These are phyloP conservation scores for Caenorhabditis macrosperma DNA, from an alignment of 2,888 invertebrate genomes.

Conservation along the genomic window DNA sequence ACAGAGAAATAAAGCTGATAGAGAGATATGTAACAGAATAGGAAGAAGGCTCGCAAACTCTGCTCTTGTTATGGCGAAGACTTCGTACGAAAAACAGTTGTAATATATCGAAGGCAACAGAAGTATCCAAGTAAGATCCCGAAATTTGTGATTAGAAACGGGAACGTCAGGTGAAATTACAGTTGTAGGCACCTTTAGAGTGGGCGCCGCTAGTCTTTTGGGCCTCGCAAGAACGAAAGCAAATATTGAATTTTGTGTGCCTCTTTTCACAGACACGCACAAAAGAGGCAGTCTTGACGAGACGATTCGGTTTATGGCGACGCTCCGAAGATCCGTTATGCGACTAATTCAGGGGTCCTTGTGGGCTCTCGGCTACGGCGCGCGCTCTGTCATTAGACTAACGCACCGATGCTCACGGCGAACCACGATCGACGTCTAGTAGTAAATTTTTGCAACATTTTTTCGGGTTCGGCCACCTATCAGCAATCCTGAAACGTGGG, in stretches of 20 bases:
- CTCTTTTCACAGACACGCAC: slow-evolving; percentile 38
- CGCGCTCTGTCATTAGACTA: background rate
- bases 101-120: too few relatives aligned
- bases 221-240: slow-evolving; percentile 26
- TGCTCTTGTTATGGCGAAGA: too few relatives aligned
- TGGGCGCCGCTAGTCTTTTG: background rate
- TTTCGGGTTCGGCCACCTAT: too few relatives aligned
- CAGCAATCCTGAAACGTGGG: too few relatives aligned
- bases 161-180: slow-evolving; percentile 1
- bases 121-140: too few relatives aligned
- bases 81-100: too few relatives aligned
- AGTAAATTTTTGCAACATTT: too few relatives aligned
- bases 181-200: slow-evolving; percentile 1
- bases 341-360: slow-evolving; percentile 4
- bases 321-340: background rate
- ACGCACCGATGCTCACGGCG: slow-evolving; percentile 3
- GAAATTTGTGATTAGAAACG: background rate
- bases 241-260: slow-evolving; percentile 49
- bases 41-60: too few relatives aligned
- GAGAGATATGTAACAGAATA: background rate
- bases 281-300: slow-evolving; percentile 14
- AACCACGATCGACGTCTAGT: background rate
- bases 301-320: background rate
- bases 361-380: too few relatives aligned
- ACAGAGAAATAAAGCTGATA: background rate